Percentiles rank a stretch among this genome's conserved stretches.
phyloP scores from a whole-genome alignment of 2,113 vertebrate species.

The Scomber colias region DNA sequence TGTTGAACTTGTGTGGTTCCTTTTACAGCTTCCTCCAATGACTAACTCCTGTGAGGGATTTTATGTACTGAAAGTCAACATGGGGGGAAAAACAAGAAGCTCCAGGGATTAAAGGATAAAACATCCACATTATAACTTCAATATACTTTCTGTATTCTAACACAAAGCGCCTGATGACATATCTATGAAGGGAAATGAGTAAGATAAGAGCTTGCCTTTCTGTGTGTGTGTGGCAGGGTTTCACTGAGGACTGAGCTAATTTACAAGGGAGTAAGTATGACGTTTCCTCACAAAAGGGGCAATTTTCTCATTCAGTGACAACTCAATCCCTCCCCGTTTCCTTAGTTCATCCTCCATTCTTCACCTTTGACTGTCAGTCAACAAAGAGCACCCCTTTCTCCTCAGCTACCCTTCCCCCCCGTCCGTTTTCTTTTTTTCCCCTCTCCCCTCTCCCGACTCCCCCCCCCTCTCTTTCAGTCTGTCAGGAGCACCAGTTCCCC shows the following conservation, averaged over 20 bases:
- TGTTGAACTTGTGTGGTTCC: background rate
- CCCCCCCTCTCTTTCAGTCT: slow-evolving; percentile 81
- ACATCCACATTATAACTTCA: slow-evolving; percentile 4
- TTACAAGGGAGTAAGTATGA: slow-evolving; percentile 35
- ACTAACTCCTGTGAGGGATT: background rate
- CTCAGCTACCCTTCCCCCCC: slow-evolving; percentile 2
- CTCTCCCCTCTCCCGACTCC: background rate
- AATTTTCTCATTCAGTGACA: background rate
- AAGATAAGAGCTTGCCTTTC: slow-evolving; percentile 30
- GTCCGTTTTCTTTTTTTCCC: background rate
- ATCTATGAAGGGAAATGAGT: slow-evolving; percentile 27
- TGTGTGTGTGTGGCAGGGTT: slow-evolving; percentile 15
- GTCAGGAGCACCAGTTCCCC: slow-evolving; percentile 96
- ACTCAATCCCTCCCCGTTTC: background rate
- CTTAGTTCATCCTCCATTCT: slow-evolving; percentile 9
- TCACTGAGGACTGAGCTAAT: slow-evolving; percentile 30
- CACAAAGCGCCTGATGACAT: slow-evolving; percentile 50
- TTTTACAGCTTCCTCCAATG: background rate
- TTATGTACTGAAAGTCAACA: slow-evolving; percentile 3
- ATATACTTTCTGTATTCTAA: slow-evolving; percentile 1
- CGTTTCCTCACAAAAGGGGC: slow-evolving; percentile 10
- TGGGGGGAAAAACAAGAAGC: slow-evolving; percentile 18
- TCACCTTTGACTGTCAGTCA: slow-evolving; percentile 33
- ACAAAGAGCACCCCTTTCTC: slow-evolving; percentile 7
- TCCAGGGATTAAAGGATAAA: slow-evolving; percentile 12